Percentiles rank a stretch among this genome's conserved stretches.
Evolutionary conservation across 2,888 invertebrate genomes (phyloP).

Genomic region (Papilio elwesi): DNA sequence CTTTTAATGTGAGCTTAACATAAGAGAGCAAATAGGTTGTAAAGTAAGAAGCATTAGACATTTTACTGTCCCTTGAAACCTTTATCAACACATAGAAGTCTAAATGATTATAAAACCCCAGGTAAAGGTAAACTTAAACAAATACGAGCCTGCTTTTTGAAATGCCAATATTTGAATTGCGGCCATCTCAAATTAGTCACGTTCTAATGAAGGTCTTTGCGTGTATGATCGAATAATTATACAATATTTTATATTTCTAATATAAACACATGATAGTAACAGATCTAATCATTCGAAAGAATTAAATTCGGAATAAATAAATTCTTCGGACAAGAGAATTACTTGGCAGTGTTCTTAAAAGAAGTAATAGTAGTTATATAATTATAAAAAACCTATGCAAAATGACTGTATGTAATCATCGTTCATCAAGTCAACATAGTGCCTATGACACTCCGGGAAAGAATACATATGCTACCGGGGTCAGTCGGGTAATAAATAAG

Average conservation of each 20-base stretch:
- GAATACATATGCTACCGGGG: too few relatives aligned
- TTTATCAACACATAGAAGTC: constrained; percentile 11
- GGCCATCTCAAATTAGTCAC: constrained; percentile 35
- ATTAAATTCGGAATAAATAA: too few relatives aligned
- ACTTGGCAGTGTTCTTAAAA: too few relatives aligned
- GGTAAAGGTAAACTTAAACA: constrained; percentile 32
- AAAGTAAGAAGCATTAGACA: neutral
- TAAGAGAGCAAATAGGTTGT: neutral
- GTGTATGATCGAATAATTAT: constrained; percentile 31
- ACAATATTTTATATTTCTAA: neutral
- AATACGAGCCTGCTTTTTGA: constrained; percentile 23
- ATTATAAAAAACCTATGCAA: too few relatives aligned
- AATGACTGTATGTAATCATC: too few relatives aligned
- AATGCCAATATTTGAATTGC: constrained; percentile 28
- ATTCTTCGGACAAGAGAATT: too few relatives aligned
- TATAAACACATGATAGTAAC: too few relatives aligned
- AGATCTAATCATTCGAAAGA: too few relatives aligned
- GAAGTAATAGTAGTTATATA: too few relatives aligned
- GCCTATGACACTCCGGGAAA: too few relatives aligned
- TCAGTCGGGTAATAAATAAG: too few relatives aligned
- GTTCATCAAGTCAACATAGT: too few relatives aligned
- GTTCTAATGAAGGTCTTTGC: constrained; percentile 31
- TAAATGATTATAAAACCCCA: constrained; percentile 14
- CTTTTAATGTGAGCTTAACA: neutral
- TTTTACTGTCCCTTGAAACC: constrained; percentile 1